Percentiles rank a stretch among this genome's conserved stretches.
Evolutionary conservation across 2,888 invertebrate species (phyloP).

Genomic region (Heliconius ismenius): DNA sequence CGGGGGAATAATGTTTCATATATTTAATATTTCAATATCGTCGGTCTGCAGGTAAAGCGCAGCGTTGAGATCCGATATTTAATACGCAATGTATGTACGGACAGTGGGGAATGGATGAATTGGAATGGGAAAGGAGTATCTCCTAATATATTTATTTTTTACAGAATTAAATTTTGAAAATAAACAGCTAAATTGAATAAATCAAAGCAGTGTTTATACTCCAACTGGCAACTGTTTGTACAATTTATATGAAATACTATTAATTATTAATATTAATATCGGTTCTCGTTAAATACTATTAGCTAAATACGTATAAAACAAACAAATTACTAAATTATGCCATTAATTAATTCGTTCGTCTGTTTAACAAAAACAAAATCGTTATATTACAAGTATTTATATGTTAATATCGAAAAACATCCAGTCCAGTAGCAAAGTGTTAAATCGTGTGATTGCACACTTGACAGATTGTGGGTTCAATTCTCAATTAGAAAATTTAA

Average conservation of each 20-base stretch:
- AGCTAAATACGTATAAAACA: conserved; percentile 27
- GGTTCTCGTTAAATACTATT: conserved; percentile 33
- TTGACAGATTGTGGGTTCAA: no score
- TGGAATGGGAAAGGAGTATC: neutral
- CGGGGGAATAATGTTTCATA: neutral
- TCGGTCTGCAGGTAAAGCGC: neutral
- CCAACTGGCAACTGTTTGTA: conserved; percentile 3
- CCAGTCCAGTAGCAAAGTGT: no score
- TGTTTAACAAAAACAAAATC: conserved; percentile 25
- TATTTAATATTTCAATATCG: neutral
- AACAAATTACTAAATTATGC: conserved; percentile 40
- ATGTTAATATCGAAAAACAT: no score
- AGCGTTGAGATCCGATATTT: neutral
- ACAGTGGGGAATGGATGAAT: neutral
- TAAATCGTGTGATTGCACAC: no score
- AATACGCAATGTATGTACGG: no score
- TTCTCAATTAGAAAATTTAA: no score
- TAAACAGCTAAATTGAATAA: conserved; percentile 6
- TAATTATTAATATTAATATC: conserved; percentile 29
- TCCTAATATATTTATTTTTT: neutral
- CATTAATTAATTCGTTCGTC: conserved; percentile 29
- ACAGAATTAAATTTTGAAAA: neutral
- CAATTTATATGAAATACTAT: conserved; percentile 19
- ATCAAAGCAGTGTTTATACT: conserved; percentile 4
- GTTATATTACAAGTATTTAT: neutral